phyloP scores from a whole-genome alignment of 2,888 invertebrate species.

The Acronicta alni region DNA sequence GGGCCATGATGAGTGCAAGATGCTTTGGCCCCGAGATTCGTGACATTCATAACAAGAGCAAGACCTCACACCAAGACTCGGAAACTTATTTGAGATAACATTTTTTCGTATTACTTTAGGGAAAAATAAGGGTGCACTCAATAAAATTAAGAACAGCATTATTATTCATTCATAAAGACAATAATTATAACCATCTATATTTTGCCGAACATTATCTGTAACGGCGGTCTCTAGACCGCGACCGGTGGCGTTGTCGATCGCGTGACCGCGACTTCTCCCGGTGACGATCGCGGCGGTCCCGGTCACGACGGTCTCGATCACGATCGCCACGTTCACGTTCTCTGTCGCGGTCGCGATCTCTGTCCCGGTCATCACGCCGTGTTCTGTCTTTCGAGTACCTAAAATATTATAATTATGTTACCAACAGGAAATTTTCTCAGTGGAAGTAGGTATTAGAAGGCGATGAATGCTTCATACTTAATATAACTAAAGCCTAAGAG shows the following conservation, averaged over 20 bases:
- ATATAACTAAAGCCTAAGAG: too few species aligned
- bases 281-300: conserved; percentile 69
- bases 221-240: conserved; percentile 81
- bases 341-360: conserved; percentile 71
- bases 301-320: conserved; percentile 59
- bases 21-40: too few species aligned
- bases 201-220: conserved; percentile 76
- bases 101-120: not conserved
- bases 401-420: conserved; percentile 40
- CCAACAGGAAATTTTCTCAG: too few species aligned
- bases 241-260: conserved; percentile 72
- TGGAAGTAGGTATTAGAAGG: too few species aligned
- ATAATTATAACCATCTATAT: conserved; percentile 56
- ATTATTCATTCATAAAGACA: conserved; percentile 71
- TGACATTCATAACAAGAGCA: too few species aligned
- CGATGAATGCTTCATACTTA: too few species aligned
- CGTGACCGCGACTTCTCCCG: conserved; percentile 72
- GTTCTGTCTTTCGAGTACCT: conserved; percentile 84
- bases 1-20: too few species aligned
- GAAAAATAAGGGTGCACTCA: conserved; percentile 28
- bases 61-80: too few species aligned
- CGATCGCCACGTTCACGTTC: conserved; percentile 61
- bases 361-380: conserved; percentile 79
- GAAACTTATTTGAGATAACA: too few species aligned
- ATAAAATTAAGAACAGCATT: conserved; percentile 66